Conservation (phyloP, 2,113 vertebrate genomes). For the Bubalus kerabau region DNA sequence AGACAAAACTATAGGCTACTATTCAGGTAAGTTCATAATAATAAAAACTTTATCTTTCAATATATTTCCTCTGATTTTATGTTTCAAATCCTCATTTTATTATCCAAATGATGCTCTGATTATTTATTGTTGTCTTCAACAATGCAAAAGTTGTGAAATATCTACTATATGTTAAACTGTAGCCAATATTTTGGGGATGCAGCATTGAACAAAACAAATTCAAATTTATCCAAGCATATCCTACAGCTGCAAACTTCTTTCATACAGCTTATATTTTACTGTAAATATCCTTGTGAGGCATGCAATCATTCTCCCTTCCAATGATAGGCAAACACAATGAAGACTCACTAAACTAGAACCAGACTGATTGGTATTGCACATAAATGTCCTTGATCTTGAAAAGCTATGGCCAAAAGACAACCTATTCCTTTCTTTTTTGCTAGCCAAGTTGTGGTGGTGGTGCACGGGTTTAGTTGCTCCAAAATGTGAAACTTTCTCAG, state of each 20-base stretch:
- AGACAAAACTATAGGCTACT: neutral
- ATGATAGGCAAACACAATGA: neutral
- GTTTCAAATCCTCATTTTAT: neutral
- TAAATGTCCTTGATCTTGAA: neutral
- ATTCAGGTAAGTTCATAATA: neutral
- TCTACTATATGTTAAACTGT: neutral
- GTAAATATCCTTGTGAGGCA: neutral
- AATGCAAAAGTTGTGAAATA: neutral
- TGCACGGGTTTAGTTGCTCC: neutral
- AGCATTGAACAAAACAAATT: neutral
- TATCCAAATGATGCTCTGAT: neutral
- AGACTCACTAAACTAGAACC: neutral
- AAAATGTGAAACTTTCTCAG: fast-evolving
- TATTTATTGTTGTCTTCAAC: neutral
- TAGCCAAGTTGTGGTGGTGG: neutral
- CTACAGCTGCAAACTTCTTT: neutral
- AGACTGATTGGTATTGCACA: neutral
- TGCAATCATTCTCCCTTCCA: neutral
- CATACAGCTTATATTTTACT: neutral
- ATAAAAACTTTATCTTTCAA: neutral
- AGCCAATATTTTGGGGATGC: neutral
- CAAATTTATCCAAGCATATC: neutral
- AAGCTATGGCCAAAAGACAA: neutral
- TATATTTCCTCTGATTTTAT: neutral
- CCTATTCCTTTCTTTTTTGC: neutral